These are phyloP conservation scores for Oeneis ivallda DNA, from an alignment of 2,888 invertebrate genomes.

Conservation along the genomic window DNA sequence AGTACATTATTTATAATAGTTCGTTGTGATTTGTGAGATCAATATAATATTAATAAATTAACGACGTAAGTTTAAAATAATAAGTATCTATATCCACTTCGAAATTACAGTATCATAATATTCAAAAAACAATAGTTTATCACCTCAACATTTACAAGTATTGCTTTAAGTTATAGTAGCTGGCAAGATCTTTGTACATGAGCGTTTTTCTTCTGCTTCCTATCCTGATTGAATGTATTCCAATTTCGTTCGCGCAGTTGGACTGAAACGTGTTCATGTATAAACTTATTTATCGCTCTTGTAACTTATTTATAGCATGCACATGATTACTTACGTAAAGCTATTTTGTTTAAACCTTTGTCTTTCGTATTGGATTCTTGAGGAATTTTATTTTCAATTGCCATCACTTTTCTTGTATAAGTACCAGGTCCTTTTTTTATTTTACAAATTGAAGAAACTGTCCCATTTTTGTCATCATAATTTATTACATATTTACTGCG, in stretches of 20 bases:
- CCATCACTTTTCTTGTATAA: constrained; percentile 56
- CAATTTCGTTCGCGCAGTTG: constrained; percentile 65
- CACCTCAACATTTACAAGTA: constrained; percentile 15
- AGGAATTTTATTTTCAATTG: constrained; percentile 58
- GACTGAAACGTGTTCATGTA: constrained; percentile 71
- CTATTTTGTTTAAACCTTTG: constrained; percentile 62
- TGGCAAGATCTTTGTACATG: constrained; percentile 70
- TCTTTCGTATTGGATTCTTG: constrained; percentile 54
- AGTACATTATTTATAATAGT: constrained; percentile 46
- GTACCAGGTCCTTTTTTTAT: constrained; percentile 55
- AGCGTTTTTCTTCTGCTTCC: constrained; percentile 62
- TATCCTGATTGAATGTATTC: constrained; percentile 56
- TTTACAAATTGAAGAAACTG: constrained; percentile 72
- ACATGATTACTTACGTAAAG: constrained; percentile 76
- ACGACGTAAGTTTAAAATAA: constrained; percentile 32
- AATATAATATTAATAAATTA: constrained; percentile 54
- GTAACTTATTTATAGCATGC: constrained; percentile 60
- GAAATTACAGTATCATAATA: constrained; percentile 15
- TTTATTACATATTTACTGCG: constrained; percentile 73
- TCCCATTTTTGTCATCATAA: constrained; percentile 76
- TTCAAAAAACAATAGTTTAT: constrained; percentile 11
- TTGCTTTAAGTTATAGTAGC: constrained; percentile 54
- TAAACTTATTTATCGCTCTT: constrained; percentile 39
- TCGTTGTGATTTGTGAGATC: constrained; percentile 73
- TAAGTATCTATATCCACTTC: neutral